Base-by-base conservation (phyloP, 2,888 invertebrate species). In the Steinernema scapterisci region DNA sequence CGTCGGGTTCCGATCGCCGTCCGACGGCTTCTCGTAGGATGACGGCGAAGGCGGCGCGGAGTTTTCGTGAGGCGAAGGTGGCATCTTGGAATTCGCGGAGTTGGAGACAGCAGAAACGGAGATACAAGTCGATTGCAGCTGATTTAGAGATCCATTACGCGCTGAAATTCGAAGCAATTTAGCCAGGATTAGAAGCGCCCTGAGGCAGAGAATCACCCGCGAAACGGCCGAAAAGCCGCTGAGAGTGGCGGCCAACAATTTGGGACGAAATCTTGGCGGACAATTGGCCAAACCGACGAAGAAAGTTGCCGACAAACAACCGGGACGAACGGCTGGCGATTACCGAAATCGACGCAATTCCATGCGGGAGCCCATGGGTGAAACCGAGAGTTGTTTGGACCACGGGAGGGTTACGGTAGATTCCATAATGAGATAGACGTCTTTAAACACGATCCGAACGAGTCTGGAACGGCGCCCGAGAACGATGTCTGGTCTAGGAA, bases 251-350 rank as follows among this genome's bases (percentile, higher is more conserved):
- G 63, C 16, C 11, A 31, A 38, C 6, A 25, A 6, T 27, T 16
- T 21, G 63, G 16, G 63, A 31, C 63, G 63, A 25, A 63, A 63
- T 63, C 31, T 63, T 63, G 63, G 63, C 23, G 63, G 54, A 54
- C 9, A 54, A 54, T 38, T 38, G n/a, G n/a, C n/a, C n/a, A n/a
- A n/a, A n/a, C n/a, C n/a, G n/a, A n/a, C n/a, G n/a, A n/a, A n/a
- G n/a, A n/a, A n/a, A n/a, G n/a, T n/a, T n/a, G n/a, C n/a, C n/a
- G n/a, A n/a, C n/a, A n/a, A n/a, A n/a, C n/a, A n/a, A n/a, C n/a
- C 48, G 48, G 48, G 54, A 7, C 54, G 31, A 9, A 11, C 19
- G 27, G 11, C 27, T 31, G 16, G 21, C 54, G 48, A 19, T 19
- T 63, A 63, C 38, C 9, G 63, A 5, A 31, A 11, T 6, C 31